Base-by-base conservation (phyloP, 2,888 invertebrate genomes). In the Lathronympha strigana region DNA sequence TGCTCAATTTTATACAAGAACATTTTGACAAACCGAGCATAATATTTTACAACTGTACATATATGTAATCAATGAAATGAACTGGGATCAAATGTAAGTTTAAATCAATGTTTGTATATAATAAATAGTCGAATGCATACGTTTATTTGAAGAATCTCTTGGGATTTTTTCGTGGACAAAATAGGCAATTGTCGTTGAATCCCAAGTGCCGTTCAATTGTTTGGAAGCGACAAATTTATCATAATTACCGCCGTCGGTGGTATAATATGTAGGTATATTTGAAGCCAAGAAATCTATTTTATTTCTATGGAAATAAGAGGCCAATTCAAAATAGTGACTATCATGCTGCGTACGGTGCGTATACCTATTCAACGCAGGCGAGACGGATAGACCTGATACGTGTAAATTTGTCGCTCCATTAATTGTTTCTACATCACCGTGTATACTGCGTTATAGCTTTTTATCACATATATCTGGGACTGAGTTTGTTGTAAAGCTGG, bases 1-100 rank as follows among this genome's bases (percentile, higher is more conserved):
- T 78, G 84, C 84, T 84, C 83, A 83, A 84, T 80, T 77, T 76
- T 76, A 67, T 73, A 72, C 63, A 72, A 67, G 71, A 69, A 71
- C n/a, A 72, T 70, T 69, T 67, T 67, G 67, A 63, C 33, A 50
- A 66, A 61, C 63, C 60, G 49, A 63, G 51, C 55, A 63, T 61
- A 55, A 66, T 61, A 63, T 50, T 51, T 57, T 38, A 47, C 45
- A 58, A 53, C 21, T 64, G 58, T 64, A 33, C 57, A 63, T 63
- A 36, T 53, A 53, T 43, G 47, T 40, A 45, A 51, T 57, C 3
- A 49, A 61, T 62, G 13, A 53, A 49, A 61, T 43, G 45, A 64
- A 28, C 60, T 66, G 66, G 66, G 61, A 61, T 61, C 60, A 64
- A 63, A 60, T 61, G 13, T 57, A 45, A 55, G 45, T 50, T 57